These are phyloP conservation scores for Geotrupes spiniger DNA, from an alignment of 2,888 invertebrate species.

Conservation along the genomic window DNA sequence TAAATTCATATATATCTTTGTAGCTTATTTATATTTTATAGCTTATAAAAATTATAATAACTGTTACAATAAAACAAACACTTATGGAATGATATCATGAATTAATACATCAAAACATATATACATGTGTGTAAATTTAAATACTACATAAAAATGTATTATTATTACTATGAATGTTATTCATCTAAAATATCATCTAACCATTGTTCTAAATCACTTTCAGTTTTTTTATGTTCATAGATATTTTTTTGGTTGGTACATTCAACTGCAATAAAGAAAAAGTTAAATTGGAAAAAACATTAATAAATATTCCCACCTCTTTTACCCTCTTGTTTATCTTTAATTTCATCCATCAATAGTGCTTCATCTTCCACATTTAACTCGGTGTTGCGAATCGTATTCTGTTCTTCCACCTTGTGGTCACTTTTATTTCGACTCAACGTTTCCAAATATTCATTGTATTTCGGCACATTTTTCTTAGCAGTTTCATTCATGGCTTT, in stretches of 20 bases:
- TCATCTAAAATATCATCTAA: constrained; percentile 37
- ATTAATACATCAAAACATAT: no score
- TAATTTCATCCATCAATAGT: constrained; percentile 5
- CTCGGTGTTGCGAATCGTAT: background rate
- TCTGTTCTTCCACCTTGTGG: background rate
- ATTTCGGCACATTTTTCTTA: background rate
- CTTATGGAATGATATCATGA: no score
- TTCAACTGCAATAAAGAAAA: background rate
- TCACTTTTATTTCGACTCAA: background rate
- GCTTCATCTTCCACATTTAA: constrained; percentile 1
- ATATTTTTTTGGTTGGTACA: background rate
- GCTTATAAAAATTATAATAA: no score
- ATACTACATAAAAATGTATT: no score
- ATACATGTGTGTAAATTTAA: no score
- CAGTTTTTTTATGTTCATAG: constrained; percentile 8
- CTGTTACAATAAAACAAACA: no score
- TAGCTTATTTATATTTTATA: no score
- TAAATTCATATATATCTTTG: no score
- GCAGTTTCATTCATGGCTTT: constrained; percentile 9
- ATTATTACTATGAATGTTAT: constrained; percentile 19
- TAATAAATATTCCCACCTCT: constrained; percentile 1
- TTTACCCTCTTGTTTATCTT: background rate
- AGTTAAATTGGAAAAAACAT: background rate
- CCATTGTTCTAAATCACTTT: constrained; percentile 33
- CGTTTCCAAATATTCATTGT: constrained; percentile 9